Evolutionary conservation across 2,113 vertebrate genomes (phyloP), one percentile per base, ranked within the genome.

Genomic region (Etheostoma spectabile): DNA sequence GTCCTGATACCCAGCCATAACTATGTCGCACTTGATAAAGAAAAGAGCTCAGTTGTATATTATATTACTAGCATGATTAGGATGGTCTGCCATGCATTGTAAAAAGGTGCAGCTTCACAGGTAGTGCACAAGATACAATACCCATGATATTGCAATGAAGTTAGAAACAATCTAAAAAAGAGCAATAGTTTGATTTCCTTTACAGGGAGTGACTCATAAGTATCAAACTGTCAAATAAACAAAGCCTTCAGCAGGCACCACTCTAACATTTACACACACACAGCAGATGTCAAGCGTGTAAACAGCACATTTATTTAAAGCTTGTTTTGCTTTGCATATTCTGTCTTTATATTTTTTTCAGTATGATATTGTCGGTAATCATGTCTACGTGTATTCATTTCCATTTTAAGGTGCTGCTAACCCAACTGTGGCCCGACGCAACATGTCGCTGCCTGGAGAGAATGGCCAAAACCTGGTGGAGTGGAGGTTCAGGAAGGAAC

Each of bases 401-500:
- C 15, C 3, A 13, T 68, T 66, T 49, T 3, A 27, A 94, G 98
- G 98, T 63, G 97, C 98, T 0, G 97, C 97, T 53, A 99, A 98
- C 81, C 98, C 98, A 0, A 99, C 97, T 0, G 93, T 99, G 57
- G 97, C 97, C 53, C 96, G 97, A 67, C 96, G 98, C 56, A 99
- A 99, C 92, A 99, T 99, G 97, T 98, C 97, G 0, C 97, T 99
- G 0, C 98, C 98, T 0, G 98, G 98, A 12, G 98, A 99, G 75
- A 99, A 98, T 0, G 98, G 98, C 0, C 98, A 99, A 79, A 99
- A 99, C 86, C 81, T 99, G 92, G 98, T 99, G 87, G 98, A 99
- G 65, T 99, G 98, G 98, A 93, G 98, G 56, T 99, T 99, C 94
- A 95, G 98, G 24, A 99, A 99, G 78, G 98, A 99, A 80, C 98